Evolutionary conservation across 2,113 vertebrate species (phyloP).

Genomic region (Nibea albiflora): DNA sequence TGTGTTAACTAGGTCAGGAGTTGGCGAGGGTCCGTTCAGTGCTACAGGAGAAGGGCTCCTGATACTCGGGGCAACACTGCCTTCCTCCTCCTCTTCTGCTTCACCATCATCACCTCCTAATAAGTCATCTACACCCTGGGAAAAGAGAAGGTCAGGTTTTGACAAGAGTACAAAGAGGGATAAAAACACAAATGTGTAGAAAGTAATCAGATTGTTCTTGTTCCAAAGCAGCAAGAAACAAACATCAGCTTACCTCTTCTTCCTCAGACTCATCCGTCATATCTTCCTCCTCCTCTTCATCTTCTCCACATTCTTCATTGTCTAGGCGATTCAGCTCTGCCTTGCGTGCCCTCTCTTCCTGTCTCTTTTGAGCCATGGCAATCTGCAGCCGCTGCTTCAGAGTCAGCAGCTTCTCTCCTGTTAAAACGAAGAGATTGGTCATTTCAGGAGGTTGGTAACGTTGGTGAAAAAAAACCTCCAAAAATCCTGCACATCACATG

Average conservation of each 20-base stretch:
- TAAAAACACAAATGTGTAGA: background rate
- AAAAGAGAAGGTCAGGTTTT: background rate
- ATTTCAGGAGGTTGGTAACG: background rate
- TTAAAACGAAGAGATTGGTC: background rate
- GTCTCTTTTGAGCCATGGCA: constrained; percentile 93
- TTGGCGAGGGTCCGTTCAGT: constrained; percentile 68
- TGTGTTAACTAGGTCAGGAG: constrained; percentile 80
- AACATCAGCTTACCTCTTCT: constrained; percentile 78
- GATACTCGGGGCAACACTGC: constrained; percentile 69
- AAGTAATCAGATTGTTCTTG: background rate
- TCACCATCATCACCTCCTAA: constrained; percentile 82
- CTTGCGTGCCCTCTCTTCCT: constrained; percentile 89
- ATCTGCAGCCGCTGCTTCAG: constrained; percentile 95
- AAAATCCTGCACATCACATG: background rate
- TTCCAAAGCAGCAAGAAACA: background rate
- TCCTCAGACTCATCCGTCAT: constrained; percentile 91
- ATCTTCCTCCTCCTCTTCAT: constrained; percentile 91
- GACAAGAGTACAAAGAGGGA: background rate
- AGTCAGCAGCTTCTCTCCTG: constrained; percentile 92
- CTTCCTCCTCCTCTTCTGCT: constrained; percentile 77
- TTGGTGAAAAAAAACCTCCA: background rate
- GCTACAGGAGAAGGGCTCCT: constrained; percentile 78
- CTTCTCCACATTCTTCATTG: constrained; percentile 92
- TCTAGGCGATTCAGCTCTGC: constrained; percentile 90
- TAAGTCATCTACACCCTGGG: constrained; percentile 87